Evolutionary conservation across 1,140 invertebrate species (phyloP), one percentile per base, ranked within the genome.

Genomic region (Drosophila saltans): DNA sequence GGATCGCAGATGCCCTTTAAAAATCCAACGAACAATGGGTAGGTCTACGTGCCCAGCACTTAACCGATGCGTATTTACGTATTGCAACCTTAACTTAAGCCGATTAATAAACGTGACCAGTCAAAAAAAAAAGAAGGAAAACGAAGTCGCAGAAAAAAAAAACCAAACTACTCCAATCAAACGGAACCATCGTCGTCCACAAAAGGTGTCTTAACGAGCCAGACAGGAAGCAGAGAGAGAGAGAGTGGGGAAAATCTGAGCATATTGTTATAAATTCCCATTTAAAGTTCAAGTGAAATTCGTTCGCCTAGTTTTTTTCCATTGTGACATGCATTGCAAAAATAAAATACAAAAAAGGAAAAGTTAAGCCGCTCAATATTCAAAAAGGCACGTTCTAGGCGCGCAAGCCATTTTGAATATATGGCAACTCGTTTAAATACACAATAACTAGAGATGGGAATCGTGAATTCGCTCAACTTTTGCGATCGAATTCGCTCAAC

Each of bases 71-170:
- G 68, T 70, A 74, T 86, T 86, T 86, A 72, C 66, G 61, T 72
- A 66, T 62, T 9, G 26, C 59, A 60, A 41, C 66, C 61, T 43
- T 36, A 73, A 58, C 72, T 68, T 89, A 88, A 89, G 69, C 84
- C 74, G 84, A 89, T 88, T 89, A 84, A 75, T 74, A 80, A 86
- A 88, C 83, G 83, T 83, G 83, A 86, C 83, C 83, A 66, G 72
- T 65, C 59, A 62, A 73, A 81, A 78, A 71, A 71, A 57, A 65
- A 66, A 39, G 10, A 24, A 26, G 16, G 16, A 71, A 21, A 55
- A 48, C 68, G 81, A 30, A 30, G 28, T 0, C 2, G 33, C 16
- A 16, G 16, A 16, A 36, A 36, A 36, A 7, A 36, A 36, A 36
- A 36, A 30, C 4, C 28, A 30, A 36, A 36, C 33, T 36, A 36